Evolutionary conservation across 2,113 vertebrate species (phyloP), one percentile per base, ranked within the genome.

Genomic region (Alligator mississippiensis): DNA sequence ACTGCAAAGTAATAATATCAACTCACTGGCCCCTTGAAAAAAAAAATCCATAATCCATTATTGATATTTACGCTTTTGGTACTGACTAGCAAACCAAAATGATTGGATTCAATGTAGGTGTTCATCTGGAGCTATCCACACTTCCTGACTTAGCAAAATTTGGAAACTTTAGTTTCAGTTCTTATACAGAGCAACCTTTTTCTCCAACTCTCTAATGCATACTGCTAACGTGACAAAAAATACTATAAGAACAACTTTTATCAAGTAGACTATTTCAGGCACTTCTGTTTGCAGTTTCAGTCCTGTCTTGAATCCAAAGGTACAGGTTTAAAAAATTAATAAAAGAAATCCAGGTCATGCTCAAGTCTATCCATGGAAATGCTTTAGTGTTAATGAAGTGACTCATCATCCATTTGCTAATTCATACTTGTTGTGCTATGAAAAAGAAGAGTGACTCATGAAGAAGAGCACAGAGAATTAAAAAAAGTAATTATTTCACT

Each of bases 391-490:
- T 72, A 92, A 9, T 76, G 14, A 38, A 83, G 55, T 90, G 74
- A 96, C 86, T 87, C n/a, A 77, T 82, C 82, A 77, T 17, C 78
- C 57, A n/a, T 90, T 87, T 54, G 85, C 57, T 60, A 38, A 57
- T 21, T 85, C 77, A 76, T 4, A 34, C 80, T 83, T 85, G 84
- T 78, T 83, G 13, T 85, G 11, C 88, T 93, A 28, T 85, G 68
- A 87, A 83, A 83, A 93, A 79, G 28, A 78, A 89, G 19, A 60
- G 22, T 90, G 80, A 27, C 57, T 90, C 82, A 82, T 22, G 28
- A 81, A 47, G 47, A 9, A 47, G 5, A 2, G 2, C 55, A 78
- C 3, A 92, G 63, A 38, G 3, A 85, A 75, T 68, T 47, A 84
- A 28, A 47, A 84, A 5, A 47, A 7, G 9, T 38, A 80, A 86